phyloP scores from a whole-genome alignment of 53 echinoderm and acorn worm species.

The Temnopleurus reevesii region DNA sequence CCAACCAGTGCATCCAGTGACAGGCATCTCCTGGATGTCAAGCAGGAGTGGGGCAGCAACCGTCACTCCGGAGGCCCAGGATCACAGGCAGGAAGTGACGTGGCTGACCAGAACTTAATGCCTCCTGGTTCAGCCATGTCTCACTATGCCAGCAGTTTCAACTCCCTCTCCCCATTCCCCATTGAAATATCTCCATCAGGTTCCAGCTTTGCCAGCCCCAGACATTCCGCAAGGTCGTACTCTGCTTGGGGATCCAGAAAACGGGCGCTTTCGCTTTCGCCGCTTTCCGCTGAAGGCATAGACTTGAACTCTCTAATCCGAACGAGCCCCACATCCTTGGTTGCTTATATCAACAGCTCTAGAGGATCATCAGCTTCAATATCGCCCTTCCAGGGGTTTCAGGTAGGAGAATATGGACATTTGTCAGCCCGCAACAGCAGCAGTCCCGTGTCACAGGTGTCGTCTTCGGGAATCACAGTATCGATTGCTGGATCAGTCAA shows the following conservation, averaged over 20 bases:
- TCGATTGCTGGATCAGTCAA: constrained; percentile 62
- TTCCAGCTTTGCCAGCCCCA: constrained; percentile 97
- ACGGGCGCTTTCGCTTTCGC: constrained; percentile 90
- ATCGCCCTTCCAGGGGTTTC: constrained; percentile 84
- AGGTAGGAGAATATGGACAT: constrained; percentile 91
- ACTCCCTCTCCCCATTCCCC: constrained; percentile 96
- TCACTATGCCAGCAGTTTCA: constrained; percentile 92
- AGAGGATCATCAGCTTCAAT: constrained; percentile 92
- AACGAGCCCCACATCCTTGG: constrained; percentile 96
- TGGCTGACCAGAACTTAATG: constrained; percentile 78
- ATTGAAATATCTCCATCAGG: constrained; percentile 93
- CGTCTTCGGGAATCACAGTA: constrained; percentile 56
- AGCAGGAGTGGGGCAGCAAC: constrained; percentile 78
- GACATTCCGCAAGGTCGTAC: constrained; percentile 90
- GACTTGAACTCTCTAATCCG: constrained; percentile 91
- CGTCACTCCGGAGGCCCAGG: constrained; percentile 80
- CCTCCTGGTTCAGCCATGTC: constrained; percentile 96
- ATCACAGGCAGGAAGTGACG: constrained; percentile 91
- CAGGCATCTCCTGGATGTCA: constrained; percentile 77
- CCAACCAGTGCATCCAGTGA: constrained; percentile 59
- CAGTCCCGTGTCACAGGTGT: constrained; percentile 73
- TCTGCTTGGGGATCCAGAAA: constrained; percentile 86
- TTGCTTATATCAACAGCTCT: constrained; percentile 93
- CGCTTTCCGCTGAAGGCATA: constrained; percentile 86
- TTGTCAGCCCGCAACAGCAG: constrained; percentile 83